Percentiles rank a stretch among this genome's conserved stretches.
These are phyloP conservation scores for Anolis apletophallus DNA, from an alignment of 2,797 vertebrate genomes.

Conservation along the genomic window DNA sequence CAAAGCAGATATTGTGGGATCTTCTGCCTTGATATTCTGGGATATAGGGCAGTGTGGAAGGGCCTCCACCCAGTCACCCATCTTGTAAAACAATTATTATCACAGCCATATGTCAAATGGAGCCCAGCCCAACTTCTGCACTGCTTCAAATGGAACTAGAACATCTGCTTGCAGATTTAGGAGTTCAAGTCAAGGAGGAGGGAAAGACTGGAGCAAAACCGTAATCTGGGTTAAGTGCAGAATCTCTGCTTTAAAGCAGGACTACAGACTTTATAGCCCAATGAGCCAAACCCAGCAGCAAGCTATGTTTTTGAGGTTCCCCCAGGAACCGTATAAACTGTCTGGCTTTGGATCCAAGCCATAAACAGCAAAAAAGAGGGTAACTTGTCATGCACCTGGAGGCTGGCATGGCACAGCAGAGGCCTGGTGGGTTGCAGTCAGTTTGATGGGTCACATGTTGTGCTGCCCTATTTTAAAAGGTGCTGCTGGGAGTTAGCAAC, in stretches of 20 bases:
- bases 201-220: not conserved
- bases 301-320: not conserved
- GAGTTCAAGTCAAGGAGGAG: not conserved
- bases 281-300: not conserved
- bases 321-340: not conserved
- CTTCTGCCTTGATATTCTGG: too few relatives aligned
- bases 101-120: not conserved
- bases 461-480: not conserved
- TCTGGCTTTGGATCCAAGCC: too few relatives aligned
- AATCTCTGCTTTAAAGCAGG: not conserved
- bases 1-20: too few relatives aligned
- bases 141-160: not conserved
- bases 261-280: not conserved
- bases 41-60: too few relatives aligned
- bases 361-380: not conserved
- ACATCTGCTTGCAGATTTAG: not conserved
- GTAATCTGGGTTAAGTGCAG: not conserved
- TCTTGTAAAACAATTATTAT: not conserved
- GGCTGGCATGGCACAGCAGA: not conserved
- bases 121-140: not conserved
- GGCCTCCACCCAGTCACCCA: not conserved
- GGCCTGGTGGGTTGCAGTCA: not conserved
- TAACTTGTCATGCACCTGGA: not conserved
- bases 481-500: not conserved
- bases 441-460: not conserved